Evolutionary conservation across 2,888 invertebrate genomes (phyloP).

Genomic region (Erannis defoliaria): DNA sequence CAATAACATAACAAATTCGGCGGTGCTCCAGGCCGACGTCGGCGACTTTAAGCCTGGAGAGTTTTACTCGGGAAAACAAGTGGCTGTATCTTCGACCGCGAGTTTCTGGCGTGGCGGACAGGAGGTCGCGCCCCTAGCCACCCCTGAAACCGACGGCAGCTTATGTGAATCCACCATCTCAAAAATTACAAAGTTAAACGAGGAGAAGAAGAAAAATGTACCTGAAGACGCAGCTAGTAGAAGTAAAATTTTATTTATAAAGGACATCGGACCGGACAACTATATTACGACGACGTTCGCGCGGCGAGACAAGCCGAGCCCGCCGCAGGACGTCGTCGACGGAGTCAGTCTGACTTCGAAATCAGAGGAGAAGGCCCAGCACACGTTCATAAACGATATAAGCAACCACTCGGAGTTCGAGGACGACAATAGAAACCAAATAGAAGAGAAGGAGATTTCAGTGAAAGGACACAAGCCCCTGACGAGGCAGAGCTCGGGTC

Average conservation of each 20-base stretch:
- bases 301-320: slow-evolving; percentile 74
- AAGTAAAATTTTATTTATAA: slow-evolving; percentile 87
- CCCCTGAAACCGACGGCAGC: slow-evolving; percentile 88
- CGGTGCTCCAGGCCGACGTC: slow-evolving; percentile 71
- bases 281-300: slow-evolving; percentile 90
- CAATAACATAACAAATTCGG: slow-evolving; percentile 80
- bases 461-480: slow-evolving; percentile 90
- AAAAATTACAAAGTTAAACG: slow-evolving; percentile 79
- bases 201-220: slow-evolving; percentile 78
- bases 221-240: slow-evolving; percentile 76
- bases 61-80: slow-evolving; percentile 78
- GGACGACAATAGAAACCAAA: slow-evolving; percentile 82
- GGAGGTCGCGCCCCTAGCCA: slow-evolving; percentile 86
- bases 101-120: slow-evolving; percentile 78
- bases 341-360: slow-evolving; percentile 72
- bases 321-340: slow-evolving; percentile 64
- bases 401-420: slow-evolving; percentile 82
- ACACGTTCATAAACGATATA: slow-evolving; percentile 80
- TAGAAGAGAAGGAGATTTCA: slow-evolving; percentile 81
- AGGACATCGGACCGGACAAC: slow-evolving; percentile 91
- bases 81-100: slow-evolving; percentile 71
- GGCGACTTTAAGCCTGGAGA: slow-evolving; percentile 83
- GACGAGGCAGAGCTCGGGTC: slow-evolving; percentile 88
- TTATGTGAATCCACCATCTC: slow-evolving; percentile 84
- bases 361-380: slow-evolving; percentile 82